Percentiles rank a stretch among this genome's conserved stretches.
These are phyloP conservation scores for Glossophaga mutica DNA, from an alignment of 2,797 vertebrate genomes.

Conservation along the genomic window DNA sequence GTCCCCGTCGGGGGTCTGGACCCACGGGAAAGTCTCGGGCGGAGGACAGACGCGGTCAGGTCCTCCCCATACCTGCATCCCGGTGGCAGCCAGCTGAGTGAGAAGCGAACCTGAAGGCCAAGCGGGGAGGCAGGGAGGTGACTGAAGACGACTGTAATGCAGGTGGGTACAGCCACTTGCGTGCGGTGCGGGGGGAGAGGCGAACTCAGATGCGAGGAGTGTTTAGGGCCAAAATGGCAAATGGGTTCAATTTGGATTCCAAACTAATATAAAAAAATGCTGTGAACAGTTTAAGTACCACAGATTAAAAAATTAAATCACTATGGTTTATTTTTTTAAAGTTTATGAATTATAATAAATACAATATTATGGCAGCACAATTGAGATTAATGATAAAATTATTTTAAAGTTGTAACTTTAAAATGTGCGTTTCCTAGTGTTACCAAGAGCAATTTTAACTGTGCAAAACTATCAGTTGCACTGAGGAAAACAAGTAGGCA, in stretches of 20 bases:
- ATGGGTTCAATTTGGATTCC: background rate
- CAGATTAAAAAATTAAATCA: background rate
- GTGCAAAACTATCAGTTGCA: background rate
- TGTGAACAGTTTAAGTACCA: background rate
- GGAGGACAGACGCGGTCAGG: background rate
- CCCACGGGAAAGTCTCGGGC: background rate
- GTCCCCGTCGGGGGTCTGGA: background rate
- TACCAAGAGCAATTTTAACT: background rate
- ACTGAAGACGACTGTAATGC: background rate
- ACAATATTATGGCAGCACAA: background rate
- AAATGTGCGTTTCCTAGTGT: background rate
- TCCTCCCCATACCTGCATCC: background rate
- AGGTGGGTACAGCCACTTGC: rapidly evolving
- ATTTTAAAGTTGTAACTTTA: background rate
- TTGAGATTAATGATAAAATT: background rate
- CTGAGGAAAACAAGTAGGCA: background rate
- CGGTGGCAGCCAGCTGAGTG: background rate
- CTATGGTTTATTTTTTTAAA: background rate
- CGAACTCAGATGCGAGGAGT: background rate
- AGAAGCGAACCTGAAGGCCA: background rate
- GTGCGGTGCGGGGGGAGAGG: rapidly evolving
- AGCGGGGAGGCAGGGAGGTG: background rate
- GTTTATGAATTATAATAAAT: background rate
- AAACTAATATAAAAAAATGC: background rate
- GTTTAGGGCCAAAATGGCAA: background rate